phyloP scores from a whole-genome alignment of 2,888 invertebrate species.

The Pollenia labialis region DNA sequence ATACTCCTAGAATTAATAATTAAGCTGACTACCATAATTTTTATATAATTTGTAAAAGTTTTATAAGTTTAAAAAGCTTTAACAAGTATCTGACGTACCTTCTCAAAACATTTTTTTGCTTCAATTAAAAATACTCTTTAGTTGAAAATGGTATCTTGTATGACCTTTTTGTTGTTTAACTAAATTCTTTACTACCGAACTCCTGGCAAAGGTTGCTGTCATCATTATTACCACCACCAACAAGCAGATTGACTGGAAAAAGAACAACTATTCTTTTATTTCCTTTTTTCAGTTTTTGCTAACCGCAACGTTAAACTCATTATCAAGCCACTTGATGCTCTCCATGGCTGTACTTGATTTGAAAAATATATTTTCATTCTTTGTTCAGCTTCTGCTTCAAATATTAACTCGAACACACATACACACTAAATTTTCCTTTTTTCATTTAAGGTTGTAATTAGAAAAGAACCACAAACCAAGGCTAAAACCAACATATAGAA shows the following conservation, averaged over 20 bases:
- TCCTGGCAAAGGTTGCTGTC: not conserved
- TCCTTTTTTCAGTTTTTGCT: constrained; percentile 24
- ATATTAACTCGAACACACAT: not conserved
- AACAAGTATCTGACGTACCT: not conserved
- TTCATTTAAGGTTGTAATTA: constrained; percentile 30
- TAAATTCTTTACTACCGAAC: not conserved
- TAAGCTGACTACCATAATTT: too few relatives aligned
- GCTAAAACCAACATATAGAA: not conserved
- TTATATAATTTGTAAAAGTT: too few relatives aligned
- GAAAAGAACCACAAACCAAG: constrained; percentile 20
- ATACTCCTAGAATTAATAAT: too few relatives aligned
- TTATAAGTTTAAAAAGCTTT: not conserved
- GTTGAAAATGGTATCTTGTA: too few relatives aligned
- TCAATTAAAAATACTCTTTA: not conserved
- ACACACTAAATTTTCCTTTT: not conserved
- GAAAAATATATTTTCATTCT: constrained; percentile 20
- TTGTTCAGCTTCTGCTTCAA: constrained; percentile 19
- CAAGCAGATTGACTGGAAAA: constrained; percentile 8
- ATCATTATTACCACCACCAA: not conserved
- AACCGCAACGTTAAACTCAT: constrained; percentile 53
- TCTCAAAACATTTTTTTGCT: not conserved
- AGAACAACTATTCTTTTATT: not conserved
- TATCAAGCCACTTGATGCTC: constrained; percentile 51
- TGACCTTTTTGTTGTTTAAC: not conserved
- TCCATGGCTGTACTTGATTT: constrained; percentile 27